These are phyloP conservation scores for Poecilia picta DNA, from an alignment of 2,797 vertebrate species.

Conservation along the genomic window DNA sequence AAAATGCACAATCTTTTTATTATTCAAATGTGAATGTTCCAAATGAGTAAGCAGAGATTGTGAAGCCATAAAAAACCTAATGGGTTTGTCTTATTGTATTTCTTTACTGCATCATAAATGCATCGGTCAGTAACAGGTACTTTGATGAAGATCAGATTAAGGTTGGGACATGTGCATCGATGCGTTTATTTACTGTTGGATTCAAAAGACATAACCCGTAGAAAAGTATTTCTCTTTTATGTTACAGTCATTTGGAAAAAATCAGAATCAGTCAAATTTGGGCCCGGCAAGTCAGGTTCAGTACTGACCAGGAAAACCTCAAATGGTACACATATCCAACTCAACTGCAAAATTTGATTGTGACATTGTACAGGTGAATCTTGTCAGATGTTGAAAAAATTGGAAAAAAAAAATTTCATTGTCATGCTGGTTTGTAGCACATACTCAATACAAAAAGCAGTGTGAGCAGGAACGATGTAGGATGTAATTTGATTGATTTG, in stretches of 20 bases:
- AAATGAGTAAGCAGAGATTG: background rate
- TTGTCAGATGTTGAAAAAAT: background rate
- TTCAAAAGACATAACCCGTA: background rate
- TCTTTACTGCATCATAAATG: background rate
- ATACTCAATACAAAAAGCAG: background rate
- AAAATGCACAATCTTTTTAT: background rate
- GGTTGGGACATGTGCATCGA: background rate
- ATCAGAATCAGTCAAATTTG: background rate
- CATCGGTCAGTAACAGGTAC: background rate
- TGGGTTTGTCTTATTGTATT: background rate
- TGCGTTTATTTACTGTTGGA: background rate
- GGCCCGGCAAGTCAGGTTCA: background rate
- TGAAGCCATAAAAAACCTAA: background rate
- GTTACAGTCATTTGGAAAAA: background rate
- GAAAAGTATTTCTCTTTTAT: background rate
- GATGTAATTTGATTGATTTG: background rate
- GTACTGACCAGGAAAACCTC: background rate
- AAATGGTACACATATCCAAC: background rate
- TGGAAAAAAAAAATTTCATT: fast-evolving
- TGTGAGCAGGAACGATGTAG: background rate
- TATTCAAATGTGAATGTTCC: background rate
- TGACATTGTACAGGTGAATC: background rate
- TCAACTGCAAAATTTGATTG: background rate
- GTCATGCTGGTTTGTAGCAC: background rate
- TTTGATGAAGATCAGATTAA: background rate